Evolutionary conservation across 2,888 invertebrate genomes (phyloP).

Genomic region (Atethmia centrago): DNA sequence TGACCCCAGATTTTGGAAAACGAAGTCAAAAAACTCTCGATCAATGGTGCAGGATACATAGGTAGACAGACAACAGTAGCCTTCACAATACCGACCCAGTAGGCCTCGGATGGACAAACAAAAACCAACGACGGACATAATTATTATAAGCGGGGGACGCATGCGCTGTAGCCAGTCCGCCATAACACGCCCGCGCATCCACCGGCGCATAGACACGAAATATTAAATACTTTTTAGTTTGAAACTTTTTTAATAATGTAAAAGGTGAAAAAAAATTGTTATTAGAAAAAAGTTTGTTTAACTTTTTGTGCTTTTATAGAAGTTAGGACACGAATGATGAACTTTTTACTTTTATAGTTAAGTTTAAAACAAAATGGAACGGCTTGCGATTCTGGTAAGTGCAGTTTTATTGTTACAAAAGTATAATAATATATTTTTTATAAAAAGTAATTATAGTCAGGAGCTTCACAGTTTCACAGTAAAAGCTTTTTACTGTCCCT

Average conservation of each 20-base stretch:
- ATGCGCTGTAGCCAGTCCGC: constrained; percentile 79
- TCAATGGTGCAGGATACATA: constrained; percentile 54
- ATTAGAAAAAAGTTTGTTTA: constrained; percentile 70
- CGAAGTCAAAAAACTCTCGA: constrained; percentile 61
- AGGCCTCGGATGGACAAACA: constrained; percentile 79
- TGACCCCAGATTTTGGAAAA: constrained; percentile 48
- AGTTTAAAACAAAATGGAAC: constrained; percentile 70
- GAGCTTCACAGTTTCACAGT: constrained; percentile 24
- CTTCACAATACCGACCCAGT: constrained; percentile 74
- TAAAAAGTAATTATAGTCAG: constrained; percentile 7
- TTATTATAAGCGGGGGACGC: constrained; percentile 87
- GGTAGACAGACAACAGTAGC: constrained; percentile 67
- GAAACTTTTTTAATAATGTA: constrained; percentile 53
- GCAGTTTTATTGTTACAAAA: constrained; percentile 34
- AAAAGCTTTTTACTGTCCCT: constrained; percentile 25
- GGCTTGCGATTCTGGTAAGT: constrained; percentile 74
- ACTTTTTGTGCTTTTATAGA: constrained; percentile 72
- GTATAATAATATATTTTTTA: background rate
- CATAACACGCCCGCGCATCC: constrained; percentile 74
- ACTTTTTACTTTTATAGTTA: constrained; percentile 68
- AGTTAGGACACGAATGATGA: constrained; percentile 73
- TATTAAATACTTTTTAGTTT: constrained; percentile 25
- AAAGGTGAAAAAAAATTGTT: constrained; percentile 52
- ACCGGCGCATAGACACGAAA: constrained; percentile 55
- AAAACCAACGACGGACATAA: constrained; percentile 85